Evolutionary conservation across 2,888 invertebrate species (phyloP).

Genomic region (Polietes domitor): DNA sequence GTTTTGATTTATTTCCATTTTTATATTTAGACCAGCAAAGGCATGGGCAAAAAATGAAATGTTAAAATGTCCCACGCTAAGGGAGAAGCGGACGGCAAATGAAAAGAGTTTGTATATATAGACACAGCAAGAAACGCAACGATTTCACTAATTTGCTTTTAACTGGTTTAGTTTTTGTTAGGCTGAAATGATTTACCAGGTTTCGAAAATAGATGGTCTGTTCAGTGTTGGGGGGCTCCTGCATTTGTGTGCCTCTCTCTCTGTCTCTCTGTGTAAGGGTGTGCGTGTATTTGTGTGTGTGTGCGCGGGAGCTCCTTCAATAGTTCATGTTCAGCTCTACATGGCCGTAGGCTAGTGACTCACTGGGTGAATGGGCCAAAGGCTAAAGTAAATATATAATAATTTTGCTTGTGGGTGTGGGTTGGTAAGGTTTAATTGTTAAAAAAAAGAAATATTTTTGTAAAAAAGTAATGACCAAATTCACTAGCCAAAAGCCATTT

Average conservation of each 20-base stretch:
- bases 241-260: not conserved
- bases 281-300: constrained; percentile 48
- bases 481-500: not conserved
- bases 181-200: constrained; percentile 60
- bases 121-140: constrained; percentile 7
- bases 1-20: constrained; percentile 5
- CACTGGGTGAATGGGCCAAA: constrained; percentile 64
- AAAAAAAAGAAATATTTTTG: not conserved
- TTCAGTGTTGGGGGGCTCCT: constrained; percentile 36
- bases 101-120: constrained; percentile 22
- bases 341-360: constrained; percentile 64
- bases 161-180: constrained; percentile 69
- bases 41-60: not conserved
- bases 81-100: not conserved
- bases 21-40: constrained; percentile 14
- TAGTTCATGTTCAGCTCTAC: constrained; percentile 61
- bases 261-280: constrained; percentile 32
- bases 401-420: not conserved
- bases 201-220: constrained; percentile 46
- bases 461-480: not conserved
- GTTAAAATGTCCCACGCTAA: not conserved
- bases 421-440: not conserved
- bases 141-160: constrained; percentile 64
- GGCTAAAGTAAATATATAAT: constrained; percentile 55
- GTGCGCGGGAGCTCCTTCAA: constrained; percentile 45